Conservation (phyloP, 2,888 invertebrate species). For the Eilema sororculum region DNA sequence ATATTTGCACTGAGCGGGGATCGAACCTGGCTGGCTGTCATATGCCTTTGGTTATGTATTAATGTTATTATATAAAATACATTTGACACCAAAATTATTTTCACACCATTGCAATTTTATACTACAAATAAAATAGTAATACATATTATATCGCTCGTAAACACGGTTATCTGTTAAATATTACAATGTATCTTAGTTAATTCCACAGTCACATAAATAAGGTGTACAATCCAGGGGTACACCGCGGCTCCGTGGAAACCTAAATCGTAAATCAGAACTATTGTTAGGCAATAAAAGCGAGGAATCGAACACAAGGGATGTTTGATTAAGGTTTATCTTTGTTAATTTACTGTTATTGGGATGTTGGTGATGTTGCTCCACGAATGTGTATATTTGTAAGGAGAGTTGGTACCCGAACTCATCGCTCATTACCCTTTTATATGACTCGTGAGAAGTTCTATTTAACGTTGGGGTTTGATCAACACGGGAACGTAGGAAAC, state of each 20-base stretch:
- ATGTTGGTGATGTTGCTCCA: slow-evolving; percentile 44
- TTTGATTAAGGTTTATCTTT: slow-evolving; percentile 85
- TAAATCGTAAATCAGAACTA: slow-evolving; percentile 84
- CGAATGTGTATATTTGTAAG: slow-evolving; percentile 40
- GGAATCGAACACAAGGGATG: slow-evolving; percentile 83
- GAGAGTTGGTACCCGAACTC: slow-evolving; percentile 16
- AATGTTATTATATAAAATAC: background rate
- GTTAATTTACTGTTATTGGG: slow-evolving; percentile 82
- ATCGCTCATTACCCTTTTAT: slow-evolving; percentile 27
- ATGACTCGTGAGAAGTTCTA: slow-evolving; percentile 13
- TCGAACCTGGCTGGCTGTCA: too few species aligned
- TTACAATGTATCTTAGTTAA: slow-evolving; percentile 53
- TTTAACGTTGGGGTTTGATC: slow-evolving; percentile 17
- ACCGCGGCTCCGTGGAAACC: slow-evolving; percentile 68
- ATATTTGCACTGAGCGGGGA: too few species aligned
- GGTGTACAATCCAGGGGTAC: slow-evolving; percentile 68
- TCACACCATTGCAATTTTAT: background rate
- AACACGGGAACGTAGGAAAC: background rate
- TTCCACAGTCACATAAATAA: slow-evolving; percentile 71
- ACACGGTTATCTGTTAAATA: slow-evolving; percentile 16
- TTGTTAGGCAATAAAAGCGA: slow-evolving; percentile 83
- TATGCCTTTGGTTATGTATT: too few species aligned
- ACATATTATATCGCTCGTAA: background rate
- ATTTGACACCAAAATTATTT: background rate
- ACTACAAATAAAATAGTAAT: background rate